A percentile compares a stretch with the other conserved stretches of the same genome.
Conservation (phyloP, 1,140 invertebrate species). For the Araneus ventricosus region DNA sequence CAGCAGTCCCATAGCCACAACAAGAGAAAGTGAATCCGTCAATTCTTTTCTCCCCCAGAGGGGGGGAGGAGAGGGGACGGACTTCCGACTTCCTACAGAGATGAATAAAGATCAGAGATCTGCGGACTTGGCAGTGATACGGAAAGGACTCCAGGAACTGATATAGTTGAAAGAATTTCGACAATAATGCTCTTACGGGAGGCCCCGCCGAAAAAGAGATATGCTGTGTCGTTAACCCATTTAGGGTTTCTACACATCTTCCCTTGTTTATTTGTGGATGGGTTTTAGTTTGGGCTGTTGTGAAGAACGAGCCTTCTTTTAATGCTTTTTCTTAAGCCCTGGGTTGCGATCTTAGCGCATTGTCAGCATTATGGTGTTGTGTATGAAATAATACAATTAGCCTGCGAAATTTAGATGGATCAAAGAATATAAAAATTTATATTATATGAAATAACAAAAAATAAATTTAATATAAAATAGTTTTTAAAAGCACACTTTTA, state of each 20-base stretch:
- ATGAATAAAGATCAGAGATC: slow-evolving; percentile 31
- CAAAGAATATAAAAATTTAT: no score
- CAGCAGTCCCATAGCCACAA: slow-evolving; percentile 36
- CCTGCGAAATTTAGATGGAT: no score
- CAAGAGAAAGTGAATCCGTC: slow-evolving; percentile 51
- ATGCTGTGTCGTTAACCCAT: slow-evolving; percentile 2
- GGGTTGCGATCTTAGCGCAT: no score
- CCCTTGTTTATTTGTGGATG: neutral
- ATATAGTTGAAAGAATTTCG: slow-evolving; percentile 41
- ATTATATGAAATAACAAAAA: no score
- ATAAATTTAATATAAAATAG: no score
- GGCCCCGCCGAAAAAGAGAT: neutral
- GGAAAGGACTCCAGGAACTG: slow-evolving; percentile 22
- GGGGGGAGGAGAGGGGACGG: neutral
- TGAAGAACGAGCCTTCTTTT: no score
- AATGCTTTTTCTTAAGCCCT: no score
- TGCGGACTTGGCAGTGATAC: slow-evolving; percentile 6
- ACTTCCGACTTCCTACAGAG: slow-evolving; percentile 39
- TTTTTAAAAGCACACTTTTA: no score
- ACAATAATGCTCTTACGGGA: slow-evolving; percentile 39
- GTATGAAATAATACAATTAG: no score
- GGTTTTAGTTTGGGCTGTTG: neutral
- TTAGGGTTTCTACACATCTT: neutral
- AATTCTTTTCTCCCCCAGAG: slow-evolving; percentile 22
- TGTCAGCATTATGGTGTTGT: no score